Percentiles rank a stretch among this genome's conserved stretches.
phyloP scores from a whole-genome alignment of 2,797 vertebrate genomes.

The Cyprinella venusta region DNA sequence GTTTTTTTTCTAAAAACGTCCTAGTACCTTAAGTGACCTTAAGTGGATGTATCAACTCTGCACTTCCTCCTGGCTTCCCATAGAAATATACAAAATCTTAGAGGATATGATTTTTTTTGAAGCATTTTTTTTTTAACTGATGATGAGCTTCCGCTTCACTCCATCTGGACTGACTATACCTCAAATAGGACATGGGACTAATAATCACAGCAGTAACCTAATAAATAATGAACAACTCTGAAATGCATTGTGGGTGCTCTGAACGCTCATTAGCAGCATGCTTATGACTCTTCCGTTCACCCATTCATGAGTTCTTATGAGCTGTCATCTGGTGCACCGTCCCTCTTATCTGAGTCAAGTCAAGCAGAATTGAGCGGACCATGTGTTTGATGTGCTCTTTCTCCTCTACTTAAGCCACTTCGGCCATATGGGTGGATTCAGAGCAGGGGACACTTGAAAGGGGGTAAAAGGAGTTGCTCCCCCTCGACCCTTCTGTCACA shows the following conservation, averaged over 20 bases:
- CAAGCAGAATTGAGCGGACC: constrained; percentile 67
- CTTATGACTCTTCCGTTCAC: constrained; percentile 13
- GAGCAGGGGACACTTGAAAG: constrained; percentile 70
- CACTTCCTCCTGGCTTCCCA: neutral
- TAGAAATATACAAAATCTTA: neutral
- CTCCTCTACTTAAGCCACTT: constrained; percentile 52
- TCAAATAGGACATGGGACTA: constrained; percentile 15
- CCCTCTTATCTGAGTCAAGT: constrained; percentile 67
- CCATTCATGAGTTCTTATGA: constrained; percentile 66
- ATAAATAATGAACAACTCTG: constrained; percentile 47
- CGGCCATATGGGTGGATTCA: constrained; percentile 74
- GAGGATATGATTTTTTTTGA: neutral
- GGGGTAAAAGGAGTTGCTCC: constrained; percentile 60
- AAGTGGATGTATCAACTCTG: neutral
- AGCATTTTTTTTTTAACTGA: neutral
- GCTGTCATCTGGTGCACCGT: constrained; percentile 75
- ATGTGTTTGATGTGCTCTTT: constrained; percentile 51
- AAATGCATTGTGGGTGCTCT: constrained; percentile 19
- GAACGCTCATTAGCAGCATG: constrained; percentile 31
- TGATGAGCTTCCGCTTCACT: neutral
- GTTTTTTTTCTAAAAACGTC: neutral
- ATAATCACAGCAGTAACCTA: constrained; percentile 12
- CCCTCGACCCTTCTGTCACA: constrained; percentile 65
- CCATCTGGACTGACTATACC: constrained; percentile 18
- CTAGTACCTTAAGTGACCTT: neutral